Percentiles rank a stretch among this genome's conserved stretches.
These are phyloP conservation scores for Austrolebias charrua DNA, from an alignment of 2,797 vertebrate species.

Conservation along the genomic window DNA sequence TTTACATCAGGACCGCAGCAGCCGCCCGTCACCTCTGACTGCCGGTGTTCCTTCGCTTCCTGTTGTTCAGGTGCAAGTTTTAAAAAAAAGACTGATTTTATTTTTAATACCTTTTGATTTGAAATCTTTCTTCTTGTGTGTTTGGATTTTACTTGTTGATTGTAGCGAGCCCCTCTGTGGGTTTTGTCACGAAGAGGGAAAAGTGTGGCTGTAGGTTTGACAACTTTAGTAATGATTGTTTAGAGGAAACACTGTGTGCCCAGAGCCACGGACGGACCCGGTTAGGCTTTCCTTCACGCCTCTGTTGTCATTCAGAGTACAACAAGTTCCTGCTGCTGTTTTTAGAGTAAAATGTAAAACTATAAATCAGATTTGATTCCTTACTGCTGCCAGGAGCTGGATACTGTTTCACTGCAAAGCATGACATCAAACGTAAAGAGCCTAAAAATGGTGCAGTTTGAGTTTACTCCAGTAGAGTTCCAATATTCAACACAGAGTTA, in stretches of 20 bases:
- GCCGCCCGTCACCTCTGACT: constrained; percentile 24
- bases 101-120: constrained; percentile 30
- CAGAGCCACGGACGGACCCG: constrained; percentile 27
- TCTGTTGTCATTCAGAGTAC: not conserved
- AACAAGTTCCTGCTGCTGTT: not conserved
- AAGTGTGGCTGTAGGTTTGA: constrained; percentile 39
- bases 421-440: too few relatives aligned
- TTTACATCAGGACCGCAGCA: constrained; percentile 29
- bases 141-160: constrained; percentile 40
- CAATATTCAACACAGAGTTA: too few relatives aligned
- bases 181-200: constrained; percentile 26
- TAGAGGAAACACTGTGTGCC: constrained; percentile 24
- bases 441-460: too few relatives aligned
- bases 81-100: constrained; percentile 6
- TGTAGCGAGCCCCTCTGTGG: constrained; percentile 50
- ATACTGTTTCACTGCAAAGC: too few relatives aligned
- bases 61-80: not conserved
- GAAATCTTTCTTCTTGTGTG: constrained; percentile 15
- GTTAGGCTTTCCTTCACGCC: constrained; percentile 2
- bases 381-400: too few relatives aligned
- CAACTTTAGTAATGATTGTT: constrained; percentile 23
- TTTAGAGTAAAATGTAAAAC: too few relatives aligned
- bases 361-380: not conserved
- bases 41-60: constrained; percentile 17
- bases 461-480: too few relatives aligned